Evolutionary conservation across 2,797 vertebrate species (phyloP).

Genomic region (Decapterus maruadsi): DNA sequence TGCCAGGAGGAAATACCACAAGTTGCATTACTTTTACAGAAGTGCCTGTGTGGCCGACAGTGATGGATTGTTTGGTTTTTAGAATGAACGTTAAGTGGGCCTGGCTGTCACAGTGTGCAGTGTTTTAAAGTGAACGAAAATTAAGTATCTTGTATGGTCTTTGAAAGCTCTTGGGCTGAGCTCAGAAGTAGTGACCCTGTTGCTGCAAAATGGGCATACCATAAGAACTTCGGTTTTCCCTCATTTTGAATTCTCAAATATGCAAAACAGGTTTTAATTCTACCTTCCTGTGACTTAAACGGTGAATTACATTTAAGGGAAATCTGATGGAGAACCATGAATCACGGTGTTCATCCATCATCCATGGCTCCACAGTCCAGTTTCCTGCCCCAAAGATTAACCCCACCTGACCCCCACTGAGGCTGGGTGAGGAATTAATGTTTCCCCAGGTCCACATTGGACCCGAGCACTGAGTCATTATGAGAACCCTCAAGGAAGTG

Average conservation of each 20-base stretch:
- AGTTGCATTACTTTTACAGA: slow-evolving; percentile 34
- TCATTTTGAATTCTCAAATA: slow-evolving; percentile 28
- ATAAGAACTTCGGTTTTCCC: not conserved
- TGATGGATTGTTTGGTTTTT: slow-evolving; percentile 70
- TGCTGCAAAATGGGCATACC: slow-evolving; percentile 24
- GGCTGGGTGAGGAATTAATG: slow-evolving; percentile 51
- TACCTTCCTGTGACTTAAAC: not conserved
- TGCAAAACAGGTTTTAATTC: slow-evolving; percentile 9
- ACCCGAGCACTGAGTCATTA: slow-evolving; percentile 21
- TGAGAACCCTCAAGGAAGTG: slow-evolving; percentile 43
- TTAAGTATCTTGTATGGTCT: slow-evolving; percentile 42
- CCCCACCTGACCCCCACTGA: slow-evolving; percentile 44
- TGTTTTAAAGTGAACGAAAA: slow-evolving; percentile 37
- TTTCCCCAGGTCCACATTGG: slow-evolving; percentile 51
- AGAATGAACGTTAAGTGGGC: slow-evolving; percentile 49
- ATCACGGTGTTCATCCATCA: slow-evolving; percentile 54
- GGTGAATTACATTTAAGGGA: slow-evolving; percentile 27
- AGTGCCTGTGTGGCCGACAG: slow-evolving; percentile 35
- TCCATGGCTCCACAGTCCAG: slow-evolving; percentile 1
- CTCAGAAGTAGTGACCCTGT: slow-evolving; percentile 41
- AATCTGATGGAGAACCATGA: slow-evolving; percentile 29
- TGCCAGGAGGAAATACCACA: slow-evolving; percentile 44
- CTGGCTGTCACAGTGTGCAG: slow-evolving; percentile 27
- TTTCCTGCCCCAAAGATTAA: slow-evolving; percentile 57
- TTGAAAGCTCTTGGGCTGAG: slow-evolving; percentile 39